These are phyloP conservation scores for Valencia hispanica DNA, from an alignment of 2,797 vertebrate species.

Conservation along the genomic window DNA sequence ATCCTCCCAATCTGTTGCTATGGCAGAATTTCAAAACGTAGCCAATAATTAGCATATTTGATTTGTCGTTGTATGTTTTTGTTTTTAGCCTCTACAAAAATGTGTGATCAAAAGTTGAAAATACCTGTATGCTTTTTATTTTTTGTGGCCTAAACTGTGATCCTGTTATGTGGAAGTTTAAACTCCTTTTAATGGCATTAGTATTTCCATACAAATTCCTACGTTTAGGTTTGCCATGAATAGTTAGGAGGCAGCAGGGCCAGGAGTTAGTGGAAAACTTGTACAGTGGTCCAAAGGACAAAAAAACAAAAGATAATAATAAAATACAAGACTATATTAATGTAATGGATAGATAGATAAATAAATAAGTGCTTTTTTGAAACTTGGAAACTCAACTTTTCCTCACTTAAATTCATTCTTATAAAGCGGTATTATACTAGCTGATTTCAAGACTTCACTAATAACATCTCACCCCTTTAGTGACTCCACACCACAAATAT, in stretches of 20 bases:
- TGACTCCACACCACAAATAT: neutral
- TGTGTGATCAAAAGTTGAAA: neutral
- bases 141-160: neutral
- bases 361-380: neutral
- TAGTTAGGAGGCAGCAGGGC: neutral
- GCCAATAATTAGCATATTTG: neutral
- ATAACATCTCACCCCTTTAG: neutral
- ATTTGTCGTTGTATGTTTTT: neutral
- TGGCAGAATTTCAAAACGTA: neutral
- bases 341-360: neutral
- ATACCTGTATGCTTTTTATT: neutral
- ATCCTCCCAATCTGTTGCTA: neutral
- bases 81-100: neutral
- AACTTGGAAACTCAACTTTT: neutral
- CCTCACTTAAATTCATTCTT: neutral
- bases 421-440: neutral
- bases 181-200: neutral
- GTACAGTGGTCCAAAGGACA: neutral
- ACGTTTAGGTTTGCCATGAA: neutral
- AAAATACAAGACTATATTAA: neutral
- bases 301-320: neutral
- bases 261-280: neutral
- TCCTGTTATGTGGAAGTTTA: neutral
- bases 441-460: neutral
- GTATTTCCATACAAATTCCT: neutral